phyloP scores from a whole-genome alignment of 2,797 vertebrate genomes.

The Arnoldichthys spilopterus region DNA sequence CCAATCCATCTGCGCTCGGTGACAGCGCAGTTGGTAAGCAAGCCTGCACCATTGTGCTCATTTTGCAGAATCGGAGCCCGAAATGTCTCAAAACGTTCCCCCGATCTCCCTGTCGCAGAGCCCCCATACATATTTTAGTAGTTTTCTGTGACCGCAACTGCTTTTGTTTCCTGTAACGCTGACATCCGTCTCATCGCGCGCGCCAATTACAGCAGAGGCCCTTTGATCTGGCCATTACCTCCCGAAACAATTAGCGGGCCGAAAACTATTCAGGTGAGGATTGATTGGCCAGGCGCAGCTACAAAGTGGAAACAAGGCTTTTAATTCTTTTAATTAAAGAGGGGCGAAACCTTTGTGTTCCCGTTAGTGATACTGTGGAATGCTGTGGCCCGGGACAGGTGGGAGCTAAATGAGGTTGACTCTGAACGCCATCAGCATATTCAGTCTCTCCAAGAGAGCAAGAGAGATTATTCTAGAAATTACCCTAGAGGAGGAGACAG shows the following conservation, averaged over 20 bases:
- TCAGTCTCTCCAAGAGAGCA: conserved; percentile 30
- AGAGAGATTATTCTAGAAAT: conserved; percentile 42
- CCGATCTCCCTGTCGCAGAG: not conserved
- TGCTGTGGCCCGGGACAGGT: conserved; percentile 15
- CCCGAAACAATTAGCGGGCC: conserved; percentile 74
- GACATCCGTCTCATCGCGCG: conserved; percentile 50
- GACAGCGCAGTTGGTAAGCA: not conserved
- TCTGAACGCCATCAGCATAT: conserved; percentile 54
- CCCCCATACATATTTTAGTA: not conserved
- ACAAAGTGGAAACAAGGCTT: conserved; percentile 68
- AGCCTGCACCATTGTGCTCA: not conserved
- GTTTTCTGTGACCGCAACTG: conserved; percentile 24
- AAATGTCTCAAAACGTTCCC: not conserved
- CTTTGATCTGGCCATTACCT: conserved; percentile 76
- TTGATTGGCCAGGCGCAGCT: conserved; percentile 61
- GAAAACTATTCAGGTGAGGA: conserved; percentile 73
- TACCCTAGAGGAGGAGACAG: conserved; percentile 23
- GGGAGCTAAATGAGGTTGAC: conserved; percentile 43
- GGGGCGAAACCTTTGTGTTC: conserved; percentile 54
- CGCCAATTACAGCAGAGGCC: conserved; percentile 65
- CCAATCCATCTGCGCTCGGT: not conserved
- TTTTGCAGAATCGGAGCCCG: not conserved
- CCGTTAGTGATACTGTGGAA: conserved; percentile 49
- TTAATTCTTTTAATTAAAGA: conserved; percentile 81
- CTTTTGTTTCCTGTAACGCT: conserved; percentile 49